Evolutionary conservation across 2,113 vertebrate species (phyloP).

Genomic region (Cochlearius cochlearius): DNA sequence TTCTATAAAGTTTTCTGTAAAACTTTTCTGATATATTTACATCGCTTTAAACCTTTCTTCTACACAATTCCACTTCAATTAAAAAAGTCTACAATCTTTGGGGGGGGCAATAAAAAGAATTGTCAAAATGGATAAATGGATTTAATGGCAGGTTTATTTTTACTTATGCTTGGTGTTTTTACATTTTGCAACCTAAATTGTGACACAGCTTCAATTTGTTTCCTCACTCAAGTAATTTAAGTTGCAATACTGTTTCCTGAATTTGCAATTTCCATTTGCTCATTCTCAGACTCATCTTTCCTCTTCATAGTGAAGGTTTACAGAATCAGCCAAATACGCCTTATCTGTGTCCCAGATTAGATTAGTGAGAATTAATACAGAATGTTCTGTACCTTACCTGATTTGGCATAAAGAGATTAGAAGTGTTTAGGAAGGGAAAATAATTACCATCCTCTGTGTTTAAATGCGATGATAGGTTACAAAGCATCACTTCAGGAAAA

Average conservation of each 20-base stretch:
- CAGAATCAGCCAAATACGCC: conserved; percentile 13
- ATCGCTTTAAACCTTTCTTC: neutral
- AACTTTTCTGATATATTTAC: neutral
- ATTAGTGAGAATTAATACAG: neutral
- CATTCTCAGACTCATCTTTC: conserved; percentile 41
- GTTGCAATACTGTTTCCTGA: conserved; percentile 55
- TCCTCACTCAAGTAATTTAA: conserved; percentile 42
- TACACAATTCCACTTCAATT: neutral
- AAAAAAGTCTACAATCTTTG: neutral
- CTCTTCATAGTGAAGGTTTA: conserved; percentile 34
- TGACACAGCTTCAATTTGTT: conserved; percentile 53
- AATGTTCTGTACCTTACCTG: conserved; percentile 1
- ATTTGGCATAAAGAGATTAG: neutral
- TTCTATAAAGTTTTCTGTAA: neutral
- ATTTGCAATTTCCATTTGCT: conserved; percentile 54
- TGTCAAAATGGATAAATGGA: neutral
- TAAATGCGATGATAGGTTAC: neutral
- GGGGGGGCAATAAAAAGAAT: neutral
- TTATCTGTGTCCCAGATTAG: neutral
- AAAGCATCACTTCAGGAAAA: neutral
- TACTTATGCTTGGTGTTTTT: neutral
- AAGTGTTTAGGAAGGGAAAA: neutral
- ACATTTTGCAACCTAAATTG: conserved; percentile 44
- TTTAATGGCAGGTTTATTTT: conserved; percentile 46
- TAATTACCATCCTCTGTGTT: neutral